A percentile compares a stretch with the other conserved stretches of the same genome.
Conservation (phyloP, 1,140 invertebrate species). For the Neodiprion fabricii region DNA sequence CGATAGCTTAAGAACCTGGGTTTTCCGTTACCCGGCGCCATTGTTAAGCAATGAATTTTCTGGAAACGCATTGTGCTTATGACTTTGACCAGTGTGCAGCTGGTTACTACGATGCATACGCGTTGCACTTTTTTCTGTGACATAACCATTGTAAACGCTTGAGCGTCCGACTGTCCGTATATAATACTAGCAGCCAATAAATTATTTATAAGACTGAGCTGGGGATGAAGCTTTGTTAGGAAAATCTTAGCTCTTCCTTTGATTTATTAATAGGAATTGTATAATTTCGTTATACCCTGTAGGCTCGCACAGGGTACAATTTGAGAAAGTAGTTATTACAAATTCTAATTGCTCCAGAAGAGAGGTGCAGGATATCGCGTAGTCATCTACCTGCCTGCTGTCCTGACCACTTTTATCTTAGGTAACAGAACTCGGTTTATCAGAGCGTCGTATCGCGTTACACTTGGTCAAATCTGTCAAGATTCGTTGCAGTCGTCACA, state of each 20-base stretch:
- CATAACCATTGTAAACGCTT: no score
- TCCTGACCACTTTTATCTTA: no score
- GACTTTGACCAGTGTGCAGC: neutral
- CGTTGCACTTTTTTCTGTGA: neutral
- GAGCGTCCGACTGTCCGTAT: neutral
- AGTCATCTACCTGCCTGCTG: no score
- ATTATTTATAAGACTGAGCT: neutral
- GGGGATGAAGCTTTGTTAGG: neutral
- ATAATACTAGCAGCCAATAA: neutral
- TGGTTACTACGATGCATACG: neutral
- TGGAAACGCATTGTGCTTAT: neutral
- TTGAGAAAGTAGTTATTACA: neutral
- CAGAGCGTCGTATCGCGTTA: no score
- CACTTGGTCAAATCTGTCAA: no score
- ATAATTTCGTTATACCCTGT: neutral
- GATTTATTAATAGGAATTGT: neutral
- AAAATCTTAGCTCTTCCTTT: neutral
- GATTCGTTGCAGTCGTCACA: no score
- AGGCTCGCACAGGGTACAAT: neutral
- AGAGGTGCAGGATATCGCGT: no score
- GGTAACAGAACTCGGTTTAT: no score
- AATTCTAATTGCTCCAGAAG: neutral
- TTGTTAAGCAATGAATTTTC: slow-evolving; percentile 4
- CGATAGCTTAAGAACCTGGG: slow-evolving; percentile 5
- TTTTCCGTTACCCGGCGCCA: neutral